These are phyloP conservation scores for Spermophilus dauricus DNA, from an alignment of 2,113 vertebrate genomes.

Conservation along the genomic window DNA sequence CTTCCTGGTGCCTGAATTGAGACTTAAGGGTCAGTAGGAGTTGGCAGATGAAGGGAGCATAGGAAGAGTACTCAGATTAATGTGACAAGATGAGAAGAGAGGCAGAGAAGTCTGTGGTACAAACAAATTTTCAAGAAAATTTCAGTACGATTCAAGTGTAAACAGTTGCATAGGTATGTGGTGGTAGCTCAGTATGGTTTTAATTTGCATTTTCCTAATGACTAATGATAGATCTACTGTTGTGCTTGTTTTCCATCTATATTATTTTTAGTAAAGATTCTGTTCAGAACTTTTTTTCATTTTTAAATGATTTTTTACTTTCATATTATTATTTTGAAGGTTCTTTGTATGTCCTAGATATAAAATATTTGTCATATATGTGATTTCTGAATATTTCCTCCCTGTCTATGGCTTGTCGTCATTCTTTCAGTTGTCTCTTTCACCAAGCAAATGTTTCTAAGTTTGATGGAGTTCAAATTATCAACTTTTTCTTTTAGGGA, in stretches of 20 bases:
- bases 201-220: background rate
- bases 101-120: background rate
- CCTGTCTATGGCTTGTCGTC: background rate
- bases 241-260: background rate
- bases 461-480: background rate
- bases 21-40: background rate
- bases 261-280: background rate
- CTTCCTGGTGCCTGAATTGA: background rate
- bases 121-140: background rate
- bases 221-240: background rate
- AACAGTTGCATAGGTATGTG: background rate
- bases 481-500: background rate
- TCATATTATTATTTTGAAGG: background rate
- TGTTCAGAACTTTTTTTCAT: background rate
- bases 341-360: background rate
- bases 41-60: background rate
- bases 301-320: background rate
- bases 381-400: constrained; percentile 17
- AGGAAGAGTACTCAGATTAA: background rate
- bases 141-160: background rate
- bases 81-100: background rate
- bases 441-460: background rate
- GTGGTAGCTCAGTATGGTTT: background rate
- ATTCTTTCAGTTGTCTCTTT: background rate
- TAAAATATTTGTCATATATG: background rate